Conservation (phyloP, 1,140 invertebrate genomes). For the Oryctes rhinoceros region DNA sequence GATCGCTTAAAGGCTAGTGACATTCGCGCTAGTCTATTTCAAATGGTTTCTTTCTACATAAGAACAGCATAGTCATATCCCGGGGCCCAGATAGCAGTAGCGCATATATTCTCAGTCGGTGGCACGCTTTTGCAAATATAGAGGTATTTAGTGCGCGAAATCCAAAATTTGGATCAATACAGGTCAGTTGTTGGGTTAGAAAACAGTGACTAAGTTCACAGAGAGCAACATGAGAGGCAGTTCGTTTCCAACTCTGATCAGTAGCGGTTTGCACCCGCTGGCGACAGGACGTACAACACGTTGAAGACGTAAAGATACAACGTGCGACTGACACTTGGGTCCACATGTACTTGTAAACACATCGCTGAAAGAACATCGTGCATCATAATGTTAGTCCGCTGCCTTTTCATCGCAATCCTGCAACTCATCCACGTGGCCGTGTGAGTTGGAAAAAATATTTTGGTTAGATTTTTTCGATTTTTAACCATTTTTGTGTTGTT, state of each 20-base stretch:
- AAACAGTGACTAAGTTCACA: slow-evolving; percentile 26
- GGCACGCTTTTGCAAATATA: slow-evolving; percentile 38
- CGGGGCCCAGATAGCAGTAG: slow-evolving; percentile 10
- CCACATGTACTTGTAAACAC: slow-evolving; percentile 29
- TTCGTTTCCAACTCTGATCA: background rate
- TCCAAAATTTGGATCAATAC: slow-evolving; percentile 49
- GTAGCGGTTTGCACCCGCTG: slow-evolving; percentile 4
- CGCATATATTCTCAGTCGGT: background rate
- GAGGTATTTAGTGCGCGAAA: slow-evolving; percentile 48
- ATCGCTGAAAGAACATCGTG: background rate
- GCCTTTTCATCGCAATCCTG: slow-evolving; percentile 46
- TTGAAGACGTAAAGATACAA: slow-evolving; percentile 4
- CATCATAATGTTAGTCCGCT: slow-evolving; percentile 46
- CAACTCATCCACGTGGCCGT: slow-evolving; percentile 48
- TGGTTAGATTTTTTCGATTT: background rate
- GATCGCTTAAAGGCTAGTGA: background rate
- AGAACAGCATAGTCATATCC: slow-evolving; percentile 1
- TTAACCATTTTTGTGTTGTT: background rate
- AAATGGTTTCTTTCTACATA: background rate
- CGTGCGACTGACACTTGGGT: background rate
- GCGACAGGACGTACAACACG: background rate
- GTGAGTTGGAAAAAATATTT: slow-evolving; percentile 43
- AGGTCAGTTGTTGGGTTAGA: slow-evolving; percentile 42
- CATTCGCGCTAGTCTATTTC: background rate
- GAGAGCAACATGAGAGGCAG: background rate